Base-by-base conservation (phyloP, 2,113 vertebrate genomes). In the Trinectes maculatus region DNA sequence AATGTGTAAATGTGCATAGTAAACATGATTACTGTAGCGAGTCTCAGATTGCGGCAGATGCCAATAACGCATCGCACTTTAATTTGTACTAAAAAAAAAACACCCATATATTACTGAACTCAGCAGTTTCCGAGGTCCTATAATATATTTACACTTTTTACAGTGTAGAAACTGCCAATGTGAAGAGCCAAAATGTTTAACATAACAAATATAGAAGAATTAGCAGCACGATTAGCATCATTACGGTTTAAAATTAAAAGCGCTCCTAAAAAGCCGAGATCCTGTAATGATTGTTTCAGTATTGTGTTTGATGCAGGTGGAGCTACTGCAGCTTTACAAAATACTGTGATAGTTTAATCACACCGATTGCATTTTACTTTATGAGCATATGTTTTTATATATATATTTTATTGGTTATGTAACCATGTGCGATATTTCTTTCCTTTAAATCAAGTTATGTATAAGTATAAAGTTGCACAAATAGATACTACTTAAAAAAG, bases 61-160 rank as follows among this genome's bases (percentile, higher is more conserved):
- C 42, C 44, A 47, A 37, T 68, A 69, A 74, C 51, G 80, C 63
- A 58, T 82, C 42, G 29, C 62, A 53, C 52, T 76, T 59, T 18
- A 42, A 44, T 56, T 66, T 60, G 33, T n/a, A 0, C 15, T 39
- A 52, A 57, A 52, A 61, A 48, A 53, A 59, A 48, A 33, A 25
- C 64, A 74, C 2, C 40, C 34, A 28, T 65, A 52, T 36, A 81
- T 55, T 62, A 53, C 11, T 37, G 52, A 43, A 16, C 4, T 40
- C 19, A n/a, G n/a, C n/a, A n/a, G n/a, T n/a, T n/a, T n/a, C n/a
- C n/a, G n/a, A n/a, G n/a, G n/a, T n/a, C n/a, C n/a, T n/a, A n/a
- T n/a, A n/a, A n/a, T n/a, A n/a, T n/a, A n/a, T n/a, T n/a, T n/a
- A n/a, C n/a, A n/a, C n/a, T n/a, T n/a, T n/a, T n/a, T n/a, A n/a